Conservation (phyloP, 2,113 vertebrate species). For the Cheilinus undulatus region DNA sequence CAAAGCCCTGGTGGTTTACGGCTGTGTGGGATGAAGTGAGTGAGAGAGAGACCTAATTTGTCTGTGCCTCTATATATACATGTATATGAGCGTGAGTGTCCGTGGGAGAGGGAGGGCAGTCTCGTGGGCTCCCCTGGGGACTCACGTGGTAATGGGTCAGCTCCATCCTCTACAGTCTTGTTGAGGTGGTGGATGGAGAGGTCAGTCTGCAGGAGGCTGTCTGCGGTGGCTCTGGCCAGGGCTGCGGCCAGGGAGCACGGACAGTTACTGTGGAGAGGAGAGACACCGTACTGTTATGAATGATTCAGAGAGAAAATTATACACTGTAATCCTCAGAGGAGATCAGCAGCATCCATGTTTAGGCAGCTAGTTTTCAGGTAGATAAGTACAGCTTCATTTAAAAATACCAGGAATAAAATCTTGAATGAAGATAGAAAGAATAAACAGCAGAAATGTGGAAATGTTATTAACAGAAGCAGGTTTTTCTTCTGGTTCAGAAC, state of each 20-base stretch:
- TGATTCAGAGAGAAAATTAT: constrained; percentile 14
- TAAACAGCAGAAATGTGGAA: no score
- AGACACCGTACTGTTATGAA: constrained; percentile 43
- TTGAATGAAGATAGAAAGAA: no score
- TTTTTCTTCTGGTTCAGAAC: no score
- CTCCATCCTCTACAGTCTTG: constrained; percentile 88
- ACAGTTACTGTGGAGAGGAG: constrained; percentile 88
- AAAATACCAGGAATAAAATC: no score
- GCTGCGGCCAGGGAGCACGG: constrained; percentile 96
- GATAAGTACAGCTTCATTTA: no score
- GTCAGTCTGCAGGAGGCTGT: constrained; percentile 92
- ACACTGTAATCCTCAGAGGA: constrained; percentile 2
- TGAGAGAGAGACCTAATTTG: constrained; percentile 65
- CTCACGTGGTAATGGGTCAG: constrained; percentile 92
- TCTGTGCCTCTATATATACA: constrained; percentile 9
- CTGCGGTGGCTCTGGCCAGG: constrained; percentile 92
- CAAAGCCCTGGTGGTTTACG: constrained; percentile 69
- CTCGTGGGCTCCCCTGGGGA: constrained; percentile 48
- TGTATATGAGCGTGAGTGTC: neutral
- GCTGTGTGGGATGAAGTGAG: constrained; percentile 44
- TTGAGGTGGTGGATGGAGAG: constrained; percentile 89
- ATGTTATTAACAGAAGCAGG: no score
- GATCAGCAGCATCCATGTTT: neutral
- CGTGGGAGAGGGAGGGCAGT: constrained; percentile 6
- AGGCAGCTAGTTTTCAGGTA: neutral